Percentiles rank a stretch among this genome's conserved stretches.
These are phyloP conservation scores for Silvanus unidentatus DNA, from an alignment of 2,888 invertebrate genomes.

Conservation along the genomic window DNA sequence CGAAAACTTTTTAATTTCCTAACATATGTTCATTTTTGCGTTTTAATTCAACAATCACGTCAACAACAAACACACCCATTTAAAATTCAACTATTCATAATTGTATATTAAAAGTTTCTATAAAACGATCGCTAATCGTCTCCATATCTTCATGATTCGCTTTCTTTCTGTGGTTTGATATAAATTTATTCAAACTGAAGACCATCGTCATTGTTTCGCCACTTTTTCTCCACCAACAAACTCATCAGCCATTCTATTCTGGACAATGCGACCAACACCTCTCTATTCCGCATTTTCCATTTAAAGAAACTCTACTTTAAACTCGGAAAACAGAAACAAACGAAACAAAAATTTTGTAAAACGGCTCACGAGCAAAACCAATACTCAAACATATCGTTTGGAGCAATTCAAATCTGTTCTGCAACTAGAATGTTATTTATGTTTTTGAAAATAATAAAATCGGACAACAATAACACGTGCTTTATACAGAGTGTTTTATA, in stretches of 20 bases:
- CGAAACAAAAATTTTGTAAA: too few species aligned
- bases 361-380: too few species aligned
- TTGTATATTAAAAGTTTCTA: too few species aligned
- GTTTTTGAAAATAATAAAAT: neutral
- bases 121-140: too few species aligned
- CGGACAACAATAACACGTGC: constrained; percentile 13
- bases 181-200: constrained; percentile 14
- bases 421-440: neutral
- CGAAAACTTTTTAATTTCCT: too few species aligned
- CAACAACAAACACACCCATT: too few species aligned
- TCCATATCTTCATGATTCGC: neutral
- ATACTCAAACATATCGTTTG: too few species aligned
- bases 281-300: constrained; percentile 1
- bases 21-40: too few species aligned
- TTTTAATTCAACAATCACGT: too few species aligned
- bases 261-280: neutral
- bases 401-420: too few species aligned
- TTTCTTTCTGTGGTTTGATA: constrained; percentile 22
- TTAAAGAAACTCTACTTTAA: neutral
- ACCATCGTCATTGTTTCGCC: constrained; percentile 13
- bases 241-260: neutral
- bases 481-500: constrained; percentile 19
- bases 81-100: too few species aligned
- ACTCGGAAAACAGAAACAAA: too few species aligned
- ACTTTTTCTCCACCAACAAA: neutral